phyloP scores from a whole-genome alignment of 2,797 vertebrate genomes.

The Heterohyrax brucei region DNA sequence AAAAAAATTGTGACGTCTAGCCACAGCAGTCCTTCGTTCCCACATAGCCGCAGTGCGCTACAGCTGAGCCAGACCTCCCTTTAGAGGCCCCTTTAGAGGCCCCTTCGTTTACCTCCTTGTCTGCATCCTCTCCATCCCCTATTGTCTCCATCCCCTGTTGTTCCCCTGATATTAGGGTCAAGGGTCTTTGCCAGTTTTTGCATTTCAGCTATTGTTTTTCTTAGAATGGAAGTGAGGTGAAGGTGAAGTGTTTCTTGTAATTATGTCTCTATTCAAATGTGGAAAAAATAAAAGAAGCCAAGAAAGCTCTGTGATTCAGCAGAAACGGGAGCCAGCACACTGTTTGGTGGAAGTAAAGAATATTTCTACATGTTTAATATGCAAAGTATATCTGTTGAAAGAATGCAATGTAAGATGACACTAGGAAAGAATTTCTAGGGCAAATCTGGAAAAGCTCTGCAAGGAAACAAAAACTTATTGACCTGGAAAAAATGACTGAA shows the following conservation, averaged over 20 bases:
- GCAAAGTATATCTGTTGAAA: slow-evolving; percentile 11
- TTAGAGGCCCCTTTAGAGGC: neutral
- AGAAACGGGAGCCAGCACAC: neutral
- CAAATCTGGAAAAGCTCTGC: neutral
- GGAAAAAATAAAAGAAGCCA: slow-evolving; percentile 24
- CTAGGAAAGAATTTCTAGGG: slow-evolving; percentile 25
- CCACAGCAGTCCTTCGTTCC: neutral
- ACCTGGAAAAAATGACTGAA: neutral
- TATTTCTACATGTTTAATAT: neutral
- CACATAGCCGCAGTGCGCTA: neutral
- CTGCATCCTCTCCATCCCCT: slow-evolving; percentile 15
- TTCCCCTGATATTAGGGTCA: slow-evolving; percentile 61
- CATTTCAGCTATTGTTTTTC: slow-evolving; percentile 63
- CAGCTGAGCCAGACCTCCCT: neutral
- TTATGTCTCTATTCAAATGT: slow-evolving; percentile 57
- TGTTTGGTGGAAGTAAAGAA: neutral
- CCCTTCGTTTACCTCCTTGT: slow-evolving; percentile 43
- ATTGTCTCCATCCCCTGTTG: slow-evolving; percentile 35
- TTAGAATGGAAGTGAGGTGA: slow-evolving; percentile 63
- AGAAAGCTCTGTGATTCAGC: neutral
- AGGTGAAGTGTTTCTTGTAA: slow-evolving; percentile 64
- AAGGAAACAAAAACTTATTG: neutral
- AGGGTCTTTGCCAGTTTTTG: slow-evolving; percentile 49
- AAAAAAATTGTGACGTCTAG: slow-evolving; percentile 32
- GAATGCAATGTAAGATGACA: neutral